A percentile compares a stretch with the other conserved stretches of the same genome.
These are phyloP conservation scores for Potamarius usumacintae DNA, from an alignment of 2,113 vertebrate genomes.

Conservation along the genomic window DNA sequence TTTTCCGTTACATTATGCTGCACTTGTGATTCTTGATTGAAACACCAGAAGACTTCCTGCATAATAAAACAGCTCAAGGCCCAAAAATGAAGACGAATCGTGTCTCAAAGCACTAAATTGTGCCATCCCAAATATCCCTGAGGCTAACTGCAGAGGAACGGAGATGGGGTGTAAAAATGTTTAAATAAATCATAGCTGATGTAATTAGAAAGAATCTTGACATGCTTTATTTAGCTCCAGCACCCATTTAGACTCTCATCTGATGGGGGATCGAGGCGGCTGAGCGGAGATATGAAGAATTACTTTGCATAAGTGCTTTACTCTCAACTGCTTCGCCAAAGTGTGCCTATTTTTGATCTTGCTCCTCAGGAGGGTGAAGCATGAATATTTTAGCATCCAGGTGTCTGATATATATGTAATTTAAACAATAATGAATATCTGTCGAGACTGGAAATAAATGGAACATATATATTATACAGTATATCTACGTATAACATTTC, in stretches of 20 bases:
- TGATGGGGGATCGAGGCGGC: neutral
- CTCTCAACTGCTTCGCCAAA: neutral
- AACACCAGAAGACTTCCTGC: conserved; percentile 20
- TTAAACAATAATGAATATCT: neutral
- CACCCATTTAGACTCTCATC: conserved; percentile 38
- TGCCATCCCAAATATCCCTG: conserved; percentile 66
- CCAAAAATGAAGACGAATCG: conserved; percentile 59
- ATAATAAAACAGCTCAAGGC: conserved; percentile 40
- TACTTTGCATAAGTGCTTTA: neutral
- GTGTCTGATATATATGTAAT: neutral
- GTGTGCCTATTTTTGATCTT: neutral
- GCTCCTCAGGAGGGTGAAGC: neutral
- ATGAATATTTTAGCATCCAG: neutral
- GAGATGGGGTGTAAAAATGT: conserved; percentile 72
- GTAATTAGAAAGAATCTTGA: conserved; percentile 58
- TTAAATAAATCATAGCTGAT: conserved; percentile 63
- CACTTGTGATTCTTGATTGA: conserved; percentile 1
- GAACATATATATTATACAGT: too few relatives aligned
- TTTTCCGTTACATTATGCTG: neutral
- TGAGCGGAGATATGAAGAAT: conserved; percentile 12
- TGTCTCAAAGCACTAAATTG: conserved; percentile 65
- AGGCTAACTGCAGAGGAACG: conserved; percentile 70
- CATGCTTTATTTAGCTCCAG: conserved; percentile 49
- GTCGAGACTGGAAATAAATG: neutral
- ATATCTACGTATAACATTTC: too few relatives aligned